Evolutionary conservation across 2,888 invertebrate genomes (phyloP).

Genomic region (Macaria liturata): DNA sequence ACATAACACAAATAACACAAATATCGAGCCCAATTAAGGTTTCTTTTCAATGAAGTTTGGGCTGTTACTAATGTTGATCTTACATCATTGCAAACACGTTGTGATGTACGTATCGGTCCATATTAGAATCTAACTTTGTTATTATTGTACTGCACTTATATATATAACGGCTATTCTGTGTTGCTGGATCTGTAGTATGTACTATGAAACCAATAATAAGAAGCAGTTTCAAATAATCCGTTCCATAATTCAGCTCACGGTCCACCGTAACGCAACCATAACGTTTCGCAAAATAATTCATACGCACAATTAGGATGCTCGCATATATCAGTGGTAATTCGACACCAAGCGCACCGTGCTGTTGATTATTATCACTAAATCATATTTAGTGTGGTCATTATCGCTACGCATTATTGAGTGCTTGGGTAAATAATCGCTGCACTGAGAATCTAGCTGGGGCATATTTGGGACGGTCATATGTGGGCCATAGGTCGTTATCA

Average conservation of each 20-base stretch:
- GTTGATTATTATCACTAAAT: slow-evolving; percentile 44
- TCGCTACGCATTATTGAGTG: slow-evolving; percentile 39
- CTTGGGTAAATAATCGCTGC: slow-evolving; percentile 36
- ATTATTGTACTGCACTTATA: too few species aligned
- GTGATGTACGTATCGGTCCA: too few species aligned
- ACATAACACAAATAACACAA: too few species aligned
- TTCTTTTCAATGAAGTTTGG: too few species aligned
- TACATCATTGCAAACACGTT: too few species aligned
- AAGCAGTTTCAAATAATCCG: not conserved
- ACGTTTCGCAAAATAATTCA: slow-evolving; percentile 25
- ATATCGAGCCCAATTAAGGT: too few species aligned
- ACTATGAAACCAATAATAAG: too few species aligned
- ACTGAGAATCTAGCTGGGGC: slow-evolving; percentile 36
- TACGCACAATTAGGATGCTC: slow-evolving; percentile 31
- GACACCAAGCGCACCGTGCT: slow-evolving; percentile 37
- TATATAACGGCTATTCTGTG: too few species aligned
- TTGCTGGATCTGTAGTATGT: too few species aligned
- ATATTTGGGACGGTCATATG: slow-evolving; percentile 17
- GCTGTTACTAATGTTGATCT: too few species aligned
- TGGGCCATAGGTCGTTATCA: slow-evolving; percentile 26
- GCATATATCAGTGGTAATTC: slow-evolving; percentile 37
- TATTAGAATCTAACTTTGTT: too few species aligned
- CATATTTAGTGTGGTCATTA: slow-evolving; percentile 44
- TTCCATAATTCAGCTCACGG: slow-evolving; percentile 5
- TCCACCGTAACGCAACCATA: slow-evolving; percentile 20